Conservation (phyloP, 2,113 vertebrate species). For the Oryctolagus cuniculus region mOryCun1.1 NC_091437.1:11054501-11055000, state of each 20-base stretch:
- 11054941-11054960: background rate
- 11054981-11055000: background rate
- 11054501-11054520: background rate
- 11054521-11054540: background rate
- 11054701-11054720: background rate
- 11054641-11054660: background rate
- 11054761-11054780: background rate
- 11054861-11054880: background rate
- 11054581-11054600: conserved; percentile 1
- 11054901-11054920: background rate
- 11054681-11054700: background rate
- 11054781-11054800: background rate
- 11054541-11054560: background rate
- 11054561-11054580: background rate
- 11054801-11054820: background rate
- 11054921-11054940: background rate
- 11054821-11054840: background rate
- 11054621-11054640: background rate
- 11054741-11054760: conserved; percentile 9
- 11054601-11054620: background rate
- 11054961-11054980: background rate
- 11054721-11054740: background rate
- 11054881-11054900: background rate
- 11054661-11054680: background rate
- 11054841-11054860: background rate